Conservation (phyloP, 2,797 vertebrate genomes). For the Atherinosoma microstoma region DNA sequence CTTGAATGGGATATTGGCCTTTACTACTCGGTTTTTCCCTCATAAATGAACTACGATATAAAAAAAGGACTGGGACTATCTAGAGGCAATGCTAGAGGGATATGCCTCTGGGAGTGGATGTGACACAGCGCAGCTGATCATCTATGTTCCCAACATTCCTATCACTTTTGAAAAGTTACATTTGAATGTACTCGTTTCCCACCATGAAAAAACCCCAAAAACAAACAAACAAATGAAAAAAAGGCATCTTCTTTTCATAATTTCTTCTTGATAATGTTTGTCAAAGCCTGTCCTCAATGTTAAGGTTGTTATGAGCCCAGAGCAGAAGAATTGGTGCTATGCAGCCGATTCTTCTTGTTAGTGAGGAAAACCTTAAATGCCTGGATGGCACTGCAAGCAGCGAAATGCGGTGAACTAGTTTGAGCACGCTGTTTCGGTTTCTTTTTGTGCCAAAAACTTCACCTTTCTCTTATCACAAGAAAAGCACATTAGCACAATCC, state of each 20-base stretch:
- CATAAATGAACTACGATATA: constrained; percentile 1
- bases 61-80: constrained; percentile 40
- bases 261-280: constrained; percentile 56
- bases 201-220: neutral
- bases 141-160: constrained; percentile 3
- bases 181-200: constrained; percentile 2
- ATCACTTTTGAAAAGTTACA: constrained; percentile 15
- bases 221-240: neutral
- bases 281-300: constrained; percentile 47
- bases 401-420: constrained; percentile 46
- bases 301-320: constrained; percentile 50
- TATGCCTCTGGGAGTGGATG: constrained; percentile 31
- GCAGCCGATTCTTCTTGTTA: constrained; percentile 49
- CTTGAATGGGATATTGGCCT: neutral
- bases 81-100: constrained; percentile 53
- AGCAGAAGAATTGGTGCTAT: constrained; percentile 62
- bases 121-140: constrained; percentile 27
- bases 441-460: constrained; percentile 22
- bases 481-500: constrained; percentile 39
- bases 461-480: constrained; percentile 62
- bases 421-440: constrained; percentile 30
- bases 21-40: neutral
- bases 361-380: constrained; percentile 61
- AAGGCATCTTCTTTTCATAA: constrained; percentile 31
- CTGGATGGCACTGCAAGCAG: constrained; percentile 42